Evolutionary conservation across 1,140 invertebrate genomes (phyloP).

Genomic region (Zaprionus ornatus): DNA sequence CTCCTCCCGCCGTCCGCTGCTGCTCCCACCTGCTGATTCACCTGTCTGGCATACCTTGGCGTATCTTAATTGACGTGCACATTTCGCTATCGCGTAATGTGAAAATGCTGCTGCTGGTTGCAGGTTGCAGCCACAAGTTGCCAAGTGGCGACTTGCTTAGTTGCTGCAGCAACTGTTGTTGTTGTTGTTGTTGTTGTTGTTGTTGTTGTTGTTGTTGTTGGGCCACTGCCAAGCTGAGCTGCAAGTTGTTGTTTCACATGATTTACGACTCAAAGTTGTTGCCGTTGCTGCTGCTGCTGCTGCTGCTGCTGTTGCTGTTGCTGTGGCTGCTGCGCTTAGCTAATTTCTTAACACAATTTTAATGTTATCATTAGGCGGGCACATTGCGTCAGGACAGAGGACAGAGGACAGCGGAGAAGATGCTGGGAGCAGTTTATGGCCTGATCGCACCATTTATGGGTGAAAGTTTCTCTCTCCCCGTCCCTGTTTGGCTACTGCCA

Average conservation of each 20-base stretch:
- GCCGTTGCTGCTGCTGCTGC: constrained; percentile 1
- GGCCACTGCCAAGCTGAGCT: constrained; percentile 12
- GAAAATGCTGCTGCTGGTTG: constrained; percentile 62
- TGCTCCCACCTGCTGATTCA: constrained; percentile 53
- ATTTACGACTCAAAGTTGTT: constrained; percentile 66
- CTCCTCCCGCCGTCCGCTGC: background rate
- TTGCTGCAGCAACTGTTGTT: background rate
- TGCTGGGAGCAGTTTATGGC: constrained; percentile 47
- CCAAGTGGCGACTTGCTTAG: constrained; percentile 7
- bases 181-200: constrained; percentile 15
- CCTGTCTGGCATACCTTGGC: constrained; percentile 76
- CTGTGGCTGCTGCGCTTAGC: constrained; percentile 34
- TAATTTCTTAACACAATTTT: constrained; percentile 83
- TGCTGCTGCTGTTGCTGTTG: background rate
- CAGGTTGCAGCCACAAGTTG: constrained; percentile 25
- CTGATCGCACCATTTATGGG: constrained; percentile 67
- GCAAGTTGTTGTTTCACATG: constrained; percentile 55
- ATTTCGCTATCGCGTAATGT: constrained; percentile 82
- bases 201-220: constrained; percentile 2
- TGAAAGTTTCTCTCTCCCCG: constrained; percentile 58
- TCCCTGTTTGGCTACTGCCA: constrained; percentile 28
- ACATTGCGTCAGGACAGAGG: constrained; percentile 57
- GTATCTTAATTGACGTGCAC: constrained; percentile 82
- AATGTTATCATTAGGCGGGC: constrained; percentile 79
- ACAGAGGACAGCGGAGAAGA: background rate